Conservation (phyloP, 2,797 vertebrate species). For the Enoplosus armatus region DNA sequence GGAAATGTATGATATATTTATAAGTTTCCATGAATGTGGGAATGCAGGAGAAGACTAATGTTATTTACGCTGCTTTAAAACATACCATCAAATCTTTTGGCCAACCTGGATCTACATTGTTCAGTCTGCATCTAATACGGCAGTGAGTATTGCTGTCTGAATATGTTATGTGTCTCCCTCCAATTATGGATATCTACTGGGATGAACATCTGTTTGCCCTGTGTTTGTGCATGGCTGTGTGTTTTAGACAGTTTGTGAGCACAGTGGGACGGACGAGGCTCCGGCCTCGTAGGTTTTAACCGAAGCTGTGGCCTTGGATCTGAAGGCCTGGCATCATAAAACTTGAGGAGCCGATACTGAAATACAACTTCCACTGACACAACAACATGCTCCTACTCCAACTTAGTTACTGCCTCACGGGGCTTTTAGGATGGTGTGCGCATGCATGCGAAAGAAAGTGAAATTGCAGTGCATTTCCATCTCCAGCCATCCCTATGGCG, state of each 20-base stretch:
- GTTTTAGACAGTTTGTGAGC: slow-evolving; percentile 21
- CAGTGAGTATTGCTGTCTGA: too few relatives aligned
- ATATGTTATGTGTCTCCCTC: too few relatives aligned
- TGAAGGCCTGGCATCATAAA: slow-evolving; percentile 39
- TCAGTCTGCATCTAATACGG: too few relatives aligned
- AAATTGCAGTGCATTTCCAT: slow-evolving; percentile 37
- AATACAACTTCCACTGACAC: slow-evolving; percentile 41
- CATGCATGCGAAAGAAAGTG: slow-evolving; percentile 27
- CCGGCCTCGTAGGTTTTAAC: slow-evolving; percentile 4
- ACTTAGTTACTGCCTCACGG: slow-evolving; percentile 24
- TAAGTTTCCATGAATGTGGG: background rate
- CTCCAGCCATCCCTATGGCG: slow-evolving; percentile 37
- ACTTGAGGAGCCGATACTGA: slow-evolving; percentile 23
- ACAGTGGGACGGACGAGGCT: slow-evolving; percentile 23
- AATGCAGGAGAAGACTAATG: background rate
- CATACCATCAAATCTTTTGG: background rate
- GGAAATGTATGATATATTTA: too few relatives aligned
- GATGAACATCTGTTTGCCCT: slow-evolving; percentile 15
- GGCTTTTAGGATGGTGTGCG: background rate
- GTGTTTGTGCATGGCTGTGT: background rate
- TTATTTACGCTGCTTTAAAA: slow-evolving; percentile 4
- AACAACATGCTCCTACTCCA: slow-evolving; percentile 16
- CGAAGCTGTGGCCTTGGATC: slow-evolving; percentile 40
- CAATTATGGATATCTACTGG: slow-evolving; percentile 7
- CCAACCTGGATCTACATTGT: background rate